A percentile compares a stretch with the other conserved stretches of the same genome.
Conservation (phyloP, 2,797 vertebrate species). For the Calcarius lapponicus region DNA sequence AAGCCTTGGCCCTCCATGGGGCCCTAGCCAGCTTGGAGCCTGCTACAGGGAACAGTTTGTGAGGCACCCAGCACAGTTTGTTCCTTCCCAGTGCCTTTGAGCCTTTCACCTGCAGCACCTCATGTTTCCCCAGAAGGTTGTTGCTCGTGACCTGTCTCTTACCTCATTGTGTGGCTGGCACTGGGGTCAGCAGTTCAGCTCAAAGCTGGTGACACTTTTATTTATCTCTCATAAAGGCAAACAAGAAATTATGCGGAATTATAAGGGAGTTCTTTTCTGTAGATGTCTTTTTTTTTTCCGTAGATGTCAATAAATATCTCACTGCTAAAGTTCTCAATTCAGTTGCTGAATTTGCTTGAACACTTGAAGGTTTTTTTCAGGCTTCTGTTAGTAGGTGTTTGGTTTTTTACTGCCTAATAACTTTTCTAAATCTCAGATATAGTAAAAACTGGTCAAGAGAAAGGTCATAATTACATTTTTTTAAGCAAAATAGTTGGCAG, state of each 20-base stretch:
- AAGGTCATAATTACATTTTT: background rate
- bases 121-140: background rate
- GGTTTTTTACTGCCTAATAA: background rate
- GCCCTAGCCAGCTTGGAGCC: too few species aligned
- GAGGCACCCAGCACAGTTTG: background rate
- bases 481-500: background rate
- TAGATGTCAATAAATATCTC: background rate
- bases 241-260: background rate
- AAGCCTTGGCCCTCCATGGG: too few species aligned
- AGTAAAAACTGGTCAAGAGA: background rate
- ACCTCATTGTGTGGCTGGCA: fast-evolving
- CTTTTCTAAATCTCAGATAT: background rate
- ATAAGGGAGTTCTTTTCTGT: background rate
- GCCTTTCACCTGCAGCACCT: background rate
- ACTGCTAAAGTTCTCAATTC: background rate
- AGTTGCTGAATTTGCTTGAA: background rate
- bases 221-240: background rate
- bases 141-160: background rate
- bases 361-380: background rate
- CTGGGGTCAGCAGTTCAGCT: background rate
- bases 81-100: background rate
- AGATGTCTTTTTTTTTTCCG: background rate
- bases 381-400: background rate
- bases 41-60: background rate
- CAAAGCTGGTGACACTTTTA: background rate